phyloP scores from a whole-genome alignment of 92 coral and sea anemone genomes.

The Galaxea fascicularis region DNA sequence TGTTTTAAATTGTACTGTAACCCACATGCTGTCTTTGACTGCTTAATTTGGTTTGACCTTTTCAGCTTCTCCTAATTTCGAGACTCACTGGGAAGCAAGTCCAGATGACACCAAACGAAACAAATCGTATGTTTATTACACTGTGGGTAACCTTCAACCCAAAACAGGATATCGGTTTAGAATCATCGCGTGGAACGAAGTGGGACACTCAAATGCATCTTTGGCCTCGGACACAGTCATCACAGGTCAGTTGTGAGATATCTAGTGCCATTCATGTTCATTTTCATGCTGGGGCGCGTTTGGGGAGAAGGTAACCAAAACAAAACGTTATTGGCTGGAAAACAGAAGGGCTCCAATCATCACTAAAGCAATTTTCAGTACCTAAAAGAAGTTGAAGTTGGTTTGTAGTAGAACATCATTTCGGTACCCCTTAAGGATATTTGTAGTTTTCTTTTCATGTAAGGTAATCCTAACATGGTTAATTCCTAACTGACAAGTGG shows the following conservation, averaged over 20 bases:
- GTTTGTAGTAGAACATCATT: too few species aligned
- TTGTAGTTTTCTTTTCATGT: too few species aligned
- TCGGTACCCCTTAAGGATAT: too few species aligned
- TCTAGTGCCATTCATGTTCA: background rate
- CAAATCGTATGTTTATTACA: constrained; percentile 70
- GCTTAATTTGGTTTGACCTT: background rate
- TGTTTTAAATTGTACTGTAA: too few species aligned
- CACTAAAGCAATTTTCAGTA: too few species aligned
- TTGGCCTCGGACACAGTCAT: constrained; percentile 73
- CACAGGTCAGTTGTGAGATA: constrained; percentile 70
- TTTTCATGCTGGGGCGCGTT: background rate
- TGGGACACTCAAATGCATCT: constrained; percentile 82
- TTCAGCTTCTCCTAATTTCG: constrained; percentile 25
- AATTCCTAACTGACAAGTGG: too few species aligned
- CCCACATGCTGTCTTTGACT: too few species aligned
- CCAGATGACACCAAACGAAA: constrained; percentile 74
- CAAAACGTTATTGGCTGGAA: too few species aligned
- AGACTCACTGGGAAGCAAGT: constrained; percentile 72
- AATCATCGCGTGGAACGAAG: constrained; percentile 85
- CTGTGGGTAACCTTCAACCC: constrained; percentile 82
- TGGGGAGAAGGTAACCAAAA: too few species aligned
- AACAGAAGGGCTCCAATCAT: too few species aligned
- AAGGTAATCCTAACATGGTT: too few species aligned
- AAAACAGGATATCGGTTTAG: constrained; percentile 86
- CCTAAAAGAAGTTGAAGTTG: too few species aligned